phyloP scores from a whole-genome alignment of 2,888 invertebrate species.

The Cryptus viduatorius region DNA sequence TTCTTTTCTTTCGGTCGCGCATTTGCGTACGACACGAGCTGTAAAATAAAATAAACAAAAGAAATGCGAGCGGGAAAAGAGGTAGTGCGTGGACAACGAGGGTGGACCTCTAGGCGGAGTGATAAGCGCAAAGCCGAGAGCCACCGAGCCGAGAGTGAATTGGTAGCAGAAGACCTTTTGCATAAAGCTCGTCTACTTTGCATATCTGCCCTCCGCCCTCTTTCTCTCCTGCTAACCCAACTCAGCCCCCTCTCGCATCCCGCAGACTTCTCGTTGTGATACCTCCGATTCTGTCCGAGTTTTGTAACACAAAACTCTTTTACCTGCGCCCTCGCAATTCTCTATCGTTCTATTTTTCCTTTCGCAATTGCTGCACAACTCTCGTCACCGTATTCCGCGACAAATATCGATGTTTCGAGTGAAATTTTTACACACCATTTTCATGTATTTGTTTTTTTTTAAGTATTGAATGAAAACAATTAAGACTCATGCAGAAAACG shows the following conservation, averaged over 20 bases:
- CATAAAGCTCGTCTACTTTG: slow-evolving; percentile 78
- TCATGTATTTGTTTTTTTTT: slow-evolving; percentile 1
- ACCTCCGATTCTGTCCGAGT: slow-evolving; percentile 54
- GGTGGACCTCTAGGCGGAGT: slow-evolving; percentile 51
- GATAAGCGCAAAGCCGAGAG: slow-evolving; percentile 69
- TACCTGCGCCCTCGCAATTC: slow-evolving; percentile 36
- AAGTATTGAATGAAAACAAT: slow-evolving; percentile 24
- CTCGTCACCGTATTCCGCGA: slow-evolving; percentile 4
- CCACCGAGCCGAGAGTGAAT: slow-evolving; percentile 77
- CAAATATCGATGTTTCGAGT: slow-evolving; percentile 18
- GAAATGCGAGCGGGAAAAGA: slow-evolving; percentile 34
- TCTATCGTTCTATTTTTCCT: slow-evolving; percentile 57
- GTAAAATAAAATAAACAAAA: slow-evolving; percentile 62
- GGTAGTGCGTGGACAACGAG: slow-evolving; percentile 55
- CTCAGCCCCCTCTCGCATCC: slow-evolving; percentile 24
- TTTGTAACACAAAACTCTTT: slow-evolving; percentile 54
- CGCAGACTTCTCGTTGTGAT: slow-evolving; percentile 40
- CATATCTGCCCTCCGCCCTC: slow-evolving; percentile 75
- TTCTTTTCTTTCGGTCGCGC: slow-evolving; percentile 25
- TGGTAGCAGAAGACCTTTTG: slow-evolving; percentile 78
- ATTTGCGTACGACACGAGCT: slow-evolving; percentile 67
- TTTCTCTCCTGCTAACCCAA: slow-evolving; percentile 37
- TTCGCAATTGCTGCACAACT: slow-evolving; percentile 43
- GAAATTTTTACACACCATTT: neutral
- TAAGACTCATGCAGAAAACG: too few relatives aligned